A percentile compares a stretch with the other conserved stretches of the same genome.
phyloP scores from a whole-genome alignment of 2,113 vertebrate genomes.

The Ceyx margarethae region DNA sequence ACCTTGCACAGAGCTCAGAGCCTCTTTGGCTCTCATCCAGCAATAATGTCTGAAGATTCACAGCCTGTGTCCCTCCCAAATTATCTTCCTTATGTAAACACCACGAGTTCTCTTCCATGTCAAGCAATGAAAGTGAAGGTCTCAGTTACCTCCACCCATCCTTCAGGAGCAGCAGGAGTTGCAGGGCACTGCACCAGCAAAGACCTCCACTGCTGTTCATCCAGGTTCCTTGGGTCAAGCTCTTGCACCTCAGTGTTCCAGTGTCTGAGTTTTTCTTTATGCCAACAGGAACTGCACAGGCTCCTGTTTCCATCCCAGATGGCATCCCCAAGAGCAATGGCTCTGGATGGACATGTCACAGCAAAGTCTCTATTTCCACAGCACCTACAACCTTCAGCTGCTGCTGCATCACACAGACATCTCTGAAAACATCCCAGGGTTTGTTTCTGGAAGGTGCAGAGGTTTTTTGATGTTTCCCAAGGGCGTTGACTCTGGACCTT shows the following conservation, averaged over 20 bases:
- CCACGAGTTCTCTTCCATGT: neutral
- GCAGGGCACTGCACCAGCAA: neutral
- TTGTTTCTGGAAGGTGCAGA: neutral
- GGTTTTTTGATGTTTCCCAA: neutral
- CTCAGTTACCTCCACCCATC: fast-evolving
- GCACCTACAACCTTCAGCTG: conserved; percentile 42
- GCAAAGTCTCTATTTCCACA: conserved; percentile 47
- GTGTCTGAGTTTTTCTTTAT: neutral
- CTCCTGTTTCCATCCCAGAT: conserved; percentile 31
- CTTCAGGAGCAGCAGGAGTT: neutral
- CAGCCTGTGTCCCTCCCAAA: neutral
- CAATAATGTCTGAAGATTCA: neutral
- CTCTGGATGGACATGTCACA: conserved; percentile 44
- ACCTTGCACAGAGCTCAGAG: neutral
- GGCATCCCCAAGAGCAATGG: conserved; percentile 31
- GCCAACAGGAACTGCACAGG: neutral
- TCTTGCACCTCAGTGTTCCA: neutral
- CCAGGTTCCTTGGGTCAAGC: neutral
- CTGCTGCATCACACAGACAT: neutral
- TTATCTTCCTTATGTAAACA: neutral
- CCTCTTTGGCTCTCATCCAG: neutral
- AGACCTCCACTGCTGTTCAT: neutral
- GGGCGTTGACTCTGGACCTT: neutral
- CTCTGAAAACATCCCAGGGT: conserved; percentile 8
- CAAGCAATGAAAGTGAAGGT: neutral